Conservation (phyloP, 1,140 invertebrate genomes). For the Drosophila carrolli region DNA sequence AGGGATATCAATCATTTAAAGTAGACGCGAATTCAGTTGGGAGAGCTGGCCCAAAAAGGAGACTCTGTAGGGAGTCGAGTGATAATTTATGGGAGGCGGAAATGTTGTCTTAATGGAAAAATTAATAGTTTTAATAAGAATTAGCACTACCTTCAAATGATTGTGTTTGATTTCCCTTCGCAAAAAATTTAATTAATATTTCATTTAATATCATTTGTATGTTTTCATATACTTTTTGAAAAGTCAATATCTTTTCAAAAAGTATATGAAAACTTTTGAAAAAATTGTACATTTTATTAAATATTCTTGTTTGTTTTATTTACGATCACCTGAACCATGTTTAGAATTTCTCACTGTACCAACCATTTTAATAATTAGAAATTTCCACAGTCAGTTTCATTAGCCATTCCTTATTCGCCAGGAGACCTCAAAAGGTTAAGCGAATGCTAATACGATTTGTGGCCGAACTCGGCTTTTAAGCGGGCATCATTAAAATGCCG, state of each 20-base stretch:
- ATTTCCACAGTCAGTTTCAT: constrained; percentile 14
- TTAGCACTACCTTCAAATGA: too few species aligned
- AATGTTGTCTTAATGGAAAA: background rate
- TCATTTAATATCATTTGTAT: too few species aligned
- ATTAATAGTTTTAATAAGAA: too few species aligned
- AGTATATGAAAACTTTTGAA: too few species aligned
- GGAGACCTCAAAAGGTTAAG: constrained; percentile 49
- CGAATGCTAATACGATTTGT: constrained; percentile 67
- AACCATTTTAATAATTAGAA: constrained; percentile 4
- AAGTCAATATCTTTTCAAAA: too few species aligned
- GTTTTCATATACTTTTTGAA: too few species aligned
- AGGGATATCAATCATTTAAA: constrained; percentile 34
- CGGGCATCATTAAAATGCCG: constrained; percentile 76
- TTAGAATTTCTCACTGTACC: background rate
- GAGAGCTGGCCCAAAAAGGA: constrained; percentile 12
- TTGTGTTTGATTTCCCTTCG: too few species aligned
- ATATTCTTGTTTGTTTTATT: too few species aligned
- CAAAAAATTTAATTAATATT: too few species aligned
- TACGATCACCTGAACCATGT: background rate
- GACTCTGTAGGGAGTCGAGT: constrained; percentile 1
- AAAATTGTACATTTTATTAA: too few species aligned
- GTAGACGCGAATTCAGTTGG: constrained; percentile 7
- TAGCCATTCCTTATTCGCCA: constrained; percentile 5
- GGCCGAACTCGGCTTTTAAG: constrained; percentile 18
- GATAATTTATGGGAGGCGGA: background rate